phyloP scores from a whole-genome alignment of 2,113 vertebrate genomes.

The Menura novaehollandiae region DNA sequence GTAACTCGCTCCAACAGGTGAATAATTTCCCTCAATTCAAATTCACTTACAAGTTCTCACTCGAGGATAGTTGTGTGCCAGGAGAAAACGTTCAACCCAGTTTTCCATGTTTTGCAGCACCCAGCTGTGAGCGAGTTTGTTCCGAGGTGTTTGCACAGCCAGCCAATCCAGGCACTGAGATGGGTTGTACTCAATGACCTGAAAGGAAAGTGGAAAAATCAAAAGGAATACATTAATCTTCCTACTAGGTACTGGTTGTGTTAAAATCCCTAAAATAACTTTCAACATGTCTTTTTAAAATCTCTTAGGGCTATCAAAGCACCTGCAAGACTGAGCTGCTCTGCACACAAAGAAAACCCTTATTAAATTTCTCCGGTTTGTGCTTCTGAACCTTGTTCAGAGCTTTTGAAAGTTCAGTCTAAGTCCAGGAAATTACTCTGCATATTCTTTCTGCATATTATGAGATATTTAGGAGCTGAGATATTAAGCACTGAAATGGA shows the following conservation, averaged over 20 bases:
- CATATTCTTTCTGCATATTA: neutral
- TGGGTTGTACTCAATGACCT: conserved; percentile 99
- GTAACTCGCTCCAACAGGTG: neutral
- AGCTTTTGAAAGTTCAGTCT: neutral
- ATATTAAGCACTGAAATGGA: neutral
- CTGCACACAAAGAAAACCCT: neutral
- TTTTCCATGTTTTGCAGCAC: conserved; percentile 99
- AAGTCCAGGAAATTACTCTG: neutral
- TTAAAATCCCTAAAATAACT: neutral
- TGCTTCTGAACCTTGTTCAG: neutral
- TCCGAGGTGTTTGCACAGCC: conserved; percentile 95
- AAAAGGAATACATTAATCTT: neutral
- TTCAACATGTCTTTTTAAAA: neutral
- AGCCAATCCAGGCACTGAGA: conserved; percentile 98
- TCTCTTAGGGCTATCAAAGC: neutral
- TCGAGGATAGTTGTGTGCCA: conserved; percentile 98
- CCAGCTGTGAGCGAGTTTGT: conserved; percentile 98
- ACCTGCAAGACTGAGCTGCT: neutral
- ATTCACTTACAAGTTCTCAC: conserved; percentile 93
- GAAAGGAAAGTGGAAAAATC: neutral
- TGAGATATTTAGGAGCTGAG: neutral
- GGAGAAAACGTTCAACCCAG: conserved; percentile 97
- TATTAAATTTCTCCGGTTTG: neutral
- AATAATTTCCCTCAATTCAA: neutral
- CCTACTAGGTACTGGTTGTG: neutral